Evolutionary conservation across 2,797 vertebrate genomes (phyloP).

Genomic region (Acanthurus tractus): DNA sequence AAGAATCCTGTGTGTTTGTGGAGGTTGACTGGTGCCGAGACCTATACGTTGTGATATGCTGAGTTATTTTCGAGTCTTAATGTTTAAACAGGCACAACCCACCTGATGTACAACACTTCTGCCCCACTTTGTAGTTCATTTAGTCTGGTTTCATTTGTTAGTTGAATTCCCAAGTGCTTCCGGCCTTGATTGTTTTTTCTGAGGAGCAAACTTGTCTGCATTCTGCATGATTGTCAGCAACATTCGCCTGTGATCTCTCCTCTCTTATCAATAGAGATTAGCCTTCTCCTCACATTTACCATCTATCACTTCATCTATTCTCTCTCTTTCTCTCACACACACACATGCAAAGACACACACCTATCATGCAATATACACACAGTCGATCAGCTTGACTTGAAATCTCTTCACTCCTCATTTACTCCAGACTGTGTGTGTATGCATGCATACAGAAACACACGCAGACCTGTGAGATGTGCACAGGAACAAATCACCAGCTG

Average conservation of each 20-base stretch:
- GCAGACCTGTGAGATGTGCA: slow-evolving; percentile 52
- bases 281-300: slow-evolving; percentile 57
- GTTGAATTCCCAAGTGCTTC: slow-evolving; percentile 35
- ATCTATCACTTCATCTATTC: slow-evolving; percentile 56
- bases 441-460: slow-evolving; percentile 41
- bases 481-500: slow-evolving; percentile 77
- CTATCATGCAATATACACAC: slow-evolving; percentile 44
- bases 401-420: slow-evolving; percentile 72
- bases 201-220: slow-evolving; percentile 27
- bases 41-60: neutral
- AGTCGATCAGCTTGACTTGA: slow-evolving; percentile 60
- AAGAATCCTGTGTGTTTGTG: neutral
- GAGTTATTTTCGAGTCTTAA: neutral
- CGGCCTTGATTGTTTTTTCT: slow-evolving; percentile 60
- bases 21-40: neutral
- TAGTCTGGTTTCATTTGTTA: slow-evolving; percentile 50
- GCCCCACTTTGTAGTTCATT: slow-evolving; percentile 19
- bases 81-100: neutral
- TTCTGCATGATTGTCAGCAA: slow-evolving; percentile 59
- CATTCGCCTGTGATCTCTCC: slow-evolving; percentile 71
- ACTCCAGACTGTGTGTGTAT: slow-evolving; percentile 36
- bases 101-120: neutral
- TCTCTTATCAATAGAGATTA: slow-evolving; percentile 73
- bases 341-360: slow-evolving; percentile 13
- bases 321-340: slow-evolving; percentile 22